These are phyloP conservation scores for Drosophila recens DNA, from an alignment of 2,888 invertebrate genomes.

Conservation along the genomic window DNA sequence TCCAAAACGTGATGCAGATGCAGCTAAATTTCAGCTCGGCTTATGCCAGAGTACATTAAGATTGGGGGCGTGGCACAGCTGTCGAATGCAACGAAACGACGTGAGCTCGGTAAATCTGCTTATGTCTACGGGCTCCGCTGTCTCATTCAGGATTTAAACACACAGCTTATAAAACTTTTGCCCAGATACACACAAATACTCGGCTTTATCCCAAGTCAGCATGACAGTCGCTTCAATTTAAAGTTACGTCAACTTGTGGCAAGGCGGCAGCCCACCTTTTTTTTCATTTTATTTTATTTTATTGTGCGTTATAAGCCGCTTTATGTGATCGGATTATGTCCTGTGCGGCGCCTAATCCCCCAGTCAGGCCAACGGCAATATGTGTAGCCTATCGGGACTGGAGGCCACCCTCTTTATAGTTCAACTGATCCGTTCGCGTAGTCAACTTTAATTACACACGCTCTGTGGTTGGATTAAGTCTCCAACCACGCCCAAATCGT, in stretches of 20 bases:
- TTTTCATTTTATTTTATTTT: conserved; percentile 31
- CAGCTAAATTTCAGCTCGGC: conserved; percentile 47
- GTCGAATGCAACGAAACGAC: conserved; percentile 51
- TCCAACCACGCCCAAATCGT: conserved; percentile 15
- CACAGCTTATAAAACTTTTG: conserved; percentile 65
- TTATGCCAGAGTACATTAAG: conserved; percentile 38
- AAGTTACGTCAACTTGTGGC: conserved; percentile 58
- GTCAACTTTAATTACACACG: conserved; percentile 75
- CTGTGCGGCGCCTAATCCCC: conserved; percentile 71
- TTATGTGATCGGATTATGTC: conserved; percentile 81
- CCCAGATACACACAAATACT: conserved; percentile 30
- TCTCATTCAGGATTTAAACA: conserved; percentile 51
- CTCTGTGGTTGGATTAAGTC: conserved; percentile 64
- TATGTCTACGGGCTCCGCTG: conserved; percentile 32
- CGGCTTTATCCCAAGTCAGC: conserved; percentile 17
- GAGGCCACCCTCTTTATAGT: conserved; percentile 29
- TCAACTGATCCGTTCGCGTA: conserved; percentile 66
- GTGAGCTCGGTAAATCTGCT: conserved; percentile 53
- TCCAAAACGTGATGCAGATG: conserved; percentile 65
- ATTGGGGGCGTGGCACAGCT: conserved; percentile 40
- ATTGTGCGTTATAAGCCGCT: conserved; percentile 75
- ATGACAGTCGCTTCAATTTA: conserved; percentile 59
- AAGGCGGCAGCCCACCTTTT: conserved; percentile 32
- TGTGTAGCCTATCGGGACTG: conserved; percentile 4
- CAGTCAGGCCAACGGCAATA: conserved; percentile 1